Evolutionary conservation across 2,113 vertebrate species (phyloP).

Genomic region (Rhagologus leucostigma): DNA sequence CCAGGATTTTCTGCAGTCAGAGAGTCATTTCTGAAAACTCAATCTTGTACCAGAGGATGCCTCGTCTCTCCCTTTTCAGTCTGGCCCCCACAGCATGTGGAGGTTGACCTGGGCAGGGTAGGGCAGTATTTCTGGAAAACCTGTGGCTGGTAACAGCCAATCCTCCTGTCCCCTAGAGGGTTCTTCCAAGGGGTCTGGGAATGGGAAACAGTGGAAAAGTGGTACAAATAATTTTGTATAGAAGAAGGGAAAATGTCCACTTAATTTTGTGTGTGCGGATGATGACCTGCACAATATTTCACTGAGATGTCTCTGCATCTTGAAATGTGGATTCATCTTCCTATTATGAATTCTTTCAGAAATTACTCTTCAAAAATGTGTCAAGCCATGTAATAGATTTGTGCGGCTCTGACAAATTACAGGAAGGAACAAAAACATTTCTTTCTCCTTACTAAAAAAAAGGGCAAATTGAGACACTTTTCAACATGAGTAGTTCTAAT

Average conservation of each 20-base stretch:
- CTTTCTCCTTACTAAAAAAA: conserved; percentile 10
- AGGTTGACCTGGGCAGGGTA: not conserved
- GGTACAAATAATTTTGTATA: not conserved
- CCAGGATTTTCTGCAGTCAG: not conserved
- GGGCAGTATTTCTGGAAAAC: not conserved
- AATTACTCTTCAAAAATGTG: conserved; percentile 46
- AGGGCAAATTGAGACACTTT: conserved; percentile 17
- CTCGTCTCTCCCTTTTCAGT: rapidly evolving
- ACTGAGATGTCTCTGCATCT: not conserved
- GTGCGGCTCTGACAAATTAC: conserved; percentile 45
- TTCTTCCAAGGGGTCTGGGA: not conserved
- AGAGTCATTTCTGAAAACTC: not conserved
- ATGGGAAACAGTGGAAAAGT: not conserved
- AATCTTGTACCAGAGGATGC: not conserved
- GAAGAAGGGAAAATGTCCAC: not conserved
- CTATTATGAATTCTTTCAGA: conserved; percentile 7
- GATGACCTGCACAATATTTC: not conserved
- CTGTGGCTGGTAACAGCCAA: not conserved
- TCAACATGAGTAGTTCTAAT: not conserved
- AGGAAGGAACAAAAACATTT: conserved; percentile 29
- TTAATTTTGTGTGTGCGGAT: not conserved
- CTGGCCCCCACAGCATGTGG: rapidly evolving
- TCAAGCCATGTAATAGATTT: conserved; percentile 33
- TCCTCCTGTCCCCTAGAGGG: not conserved
- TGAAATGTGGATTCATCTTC: not conserved